Conservation (phyloP, 2,888 invertebrate genomes). For the Andrena bicolor region DNA sequence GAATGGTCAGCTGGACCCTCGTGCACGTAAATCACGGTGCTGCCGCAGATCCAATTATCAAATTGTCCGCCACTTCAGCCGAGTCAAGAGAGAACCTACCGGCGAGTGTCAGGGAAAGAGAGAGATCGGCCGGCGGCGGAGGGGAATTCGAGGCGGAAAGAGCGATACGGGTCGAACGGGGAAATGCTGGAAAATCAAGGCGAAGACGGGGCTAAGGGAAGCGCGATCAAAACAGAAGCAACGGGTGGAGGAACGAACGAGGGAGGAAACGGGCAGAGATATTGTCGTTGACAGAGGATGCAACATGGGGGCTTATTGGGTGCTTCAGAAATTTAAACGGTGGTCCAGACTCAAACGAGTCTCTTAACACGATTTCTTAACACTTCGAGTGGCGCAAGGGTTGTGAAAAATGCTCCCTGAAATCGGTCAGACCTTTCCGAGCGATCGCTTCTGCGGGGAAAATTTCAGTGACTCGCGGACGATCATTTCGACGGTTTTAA, state of each 20-base stretch:
- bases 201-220: conserved; percentile 7
- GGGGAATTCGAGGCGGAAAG: conserved; percentile 25
- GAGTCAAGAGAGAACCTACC: conserved; percentile 63
- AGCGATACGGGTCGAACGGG: conserved; percentile 28
- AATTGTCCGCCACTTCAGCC: conserved; percentile 81
- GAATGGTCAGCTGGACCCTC: conserved; percentile 80
- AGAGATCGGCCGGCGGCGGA: conserved; percentile 13
- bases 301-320: not conserved
- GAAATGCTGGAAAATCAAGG: conserved; percentile 28
- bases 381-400: not conserved
- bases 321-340: not conserved
- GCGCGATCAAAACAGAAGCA: conserved; percentile 7
- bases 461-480: too few relatives aligned
- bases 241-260: not conserved
- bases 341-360: not conserved
- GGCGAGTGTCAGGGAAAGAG: conserved; percentile 44
- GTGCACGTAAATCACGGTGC: conserved; percentile 80
- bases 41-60: conserved; percentile 83
- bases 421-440: too few relatives aligned
- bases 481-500: too few relatives aligned
- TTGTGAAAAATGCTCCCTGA: too few relatives aligned
- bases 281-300: not conserved
- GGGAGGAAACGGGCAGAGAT: not conserved
- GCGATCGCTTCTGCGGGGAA: too few relatives aligned
- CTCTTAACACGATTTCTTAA: not conserved